Percentiles rank a stretch among this genome's conserved stretches.
Evolutionary conservation across 1,140 invertebrate genomes (phyloP).

Genomic region (Drosophila ercepeae): DNA sequence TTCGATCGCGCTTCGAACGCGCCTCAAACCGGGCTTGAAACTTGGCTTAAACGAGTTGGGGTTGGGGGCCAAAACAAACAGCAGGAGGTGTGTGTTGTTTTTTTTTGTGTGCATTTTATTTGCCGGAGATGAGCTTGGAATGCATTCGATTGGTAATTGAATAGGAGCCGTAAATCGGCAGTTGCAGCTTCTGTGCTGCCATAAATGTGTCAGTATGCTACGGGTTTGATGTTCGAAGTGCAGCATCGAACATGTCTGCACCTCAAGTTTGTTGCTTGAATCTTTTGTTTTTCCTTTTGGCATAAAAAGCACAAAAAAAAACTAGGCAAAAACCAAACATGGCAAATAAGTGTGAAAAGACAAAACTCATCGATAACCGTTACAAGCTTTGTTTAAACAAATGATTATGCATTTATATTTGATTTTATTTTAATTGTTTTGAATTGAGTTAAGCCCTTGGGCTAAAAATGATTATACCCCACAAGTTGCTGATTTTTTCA

Average conservation of each 20-base stretch:
- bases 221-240: conserved; percentile 31
- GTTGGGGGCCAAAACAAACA: not conserved
- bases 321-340: conserved; percentile 8
- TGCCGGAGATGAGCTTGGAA: conserved; percentile 16
- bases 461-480: conserved; percentile 22
- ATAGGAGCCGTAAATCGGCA: conserved; percentile 37
- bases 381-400: conserved; percentile 58
- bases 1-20: conserved; percentile 53
- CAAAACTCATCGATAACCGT: conserved; percentile 50
- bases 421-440: conserved; percentile 46
- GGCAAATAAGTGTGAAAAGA: conserved; percentile 31
- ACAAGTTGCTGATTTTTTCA: conserved; percentile 28
- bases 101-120: conserved; percentile 2
- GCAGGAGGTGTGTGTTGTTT: not conserved
- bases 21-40: conserved; percentile 48
- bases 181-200: conserved; percentile 20
- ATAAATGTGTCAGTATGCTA: conserved; percentile 68
- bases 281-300: conserved; percentile 55
- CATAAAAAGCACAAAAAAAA: not conserved
- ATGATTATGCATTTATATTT: conserved; percentile 57
- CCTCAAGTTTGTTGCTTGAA: conserved; percentile 61
- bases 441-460: conserved; percentile 20
- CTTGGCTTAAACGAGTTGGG: conserved; percentile 16
- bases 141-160: conserved; percentile 65
- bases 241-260: conserved; percentile 45